A percentile compares a stretch with the other conserved stretches of the same genome.
These are phyloP conservation scores for Phalloptychus januarius DNA, from an alignment of 2,797 vertebrate species.

Conservation along the genomic window DNA sequence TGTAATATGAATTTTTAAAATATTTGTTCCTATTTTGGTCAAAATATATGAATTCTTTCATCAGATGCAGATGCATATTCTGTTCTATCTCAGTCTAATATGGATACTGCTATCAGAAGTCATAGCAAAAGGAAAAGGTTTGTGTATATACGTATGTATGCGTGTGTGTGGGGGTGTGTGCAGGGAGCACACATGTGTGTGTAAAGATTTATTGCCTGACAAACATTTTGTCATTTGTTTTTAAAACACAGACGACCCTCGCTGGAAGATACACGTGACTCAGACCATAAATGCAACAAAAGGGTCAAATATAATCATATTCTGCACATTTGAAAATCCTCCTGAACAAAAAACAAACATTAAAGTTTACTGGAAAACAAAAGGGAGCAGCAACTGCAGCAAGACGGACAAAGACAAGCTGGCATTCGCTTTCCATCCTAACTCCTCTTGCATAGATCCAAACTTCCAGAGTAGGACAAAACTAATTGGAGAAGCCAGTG, in stretches of 20 bases:
- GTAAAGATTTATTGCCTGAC: neutral
- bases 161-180: too few species aligned
- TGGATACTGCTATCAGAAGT: slow-evolving; percentile 23
- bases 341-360: accelerated
- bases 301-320: slow-evolving; percentile 17
- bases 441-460: neutral
- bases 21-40: slow-evolving; percentile 10
- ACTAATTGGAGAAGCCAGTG: neutral
- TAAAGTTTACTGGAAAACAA: slow-evolving; percentile 50
- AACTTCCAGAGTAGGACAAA: slow-evolving; percentile 38
- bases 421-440: slow-evolving; percentile 44
- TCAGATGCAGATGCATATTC: slow-evolving; percentile 46
- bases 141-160: neutral
- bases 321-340: slow-evolving; percentile 20
- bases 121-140: slow-evolving; percentile 51
- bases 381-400: accelerated
- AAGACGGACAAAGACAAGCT: accelerated
- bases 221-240: slow-evolving; percentile 20
- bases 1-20: neutral
- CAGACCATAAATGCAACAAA: accelerated
- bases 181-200: too few species aligned
- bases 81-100: slow-evolving; percentile 36
- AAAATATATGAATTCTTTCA: slow-evolving; percentile 1
- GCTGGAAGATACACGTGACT: accelerated
- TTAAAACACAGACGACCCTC: slow-evolving; percentile 9